These are phyloP conservation scores for Toxotes lorentzi DNA, from an alignment of 2,797 vertebrate species.

Conservation along the genomic window DNA sequence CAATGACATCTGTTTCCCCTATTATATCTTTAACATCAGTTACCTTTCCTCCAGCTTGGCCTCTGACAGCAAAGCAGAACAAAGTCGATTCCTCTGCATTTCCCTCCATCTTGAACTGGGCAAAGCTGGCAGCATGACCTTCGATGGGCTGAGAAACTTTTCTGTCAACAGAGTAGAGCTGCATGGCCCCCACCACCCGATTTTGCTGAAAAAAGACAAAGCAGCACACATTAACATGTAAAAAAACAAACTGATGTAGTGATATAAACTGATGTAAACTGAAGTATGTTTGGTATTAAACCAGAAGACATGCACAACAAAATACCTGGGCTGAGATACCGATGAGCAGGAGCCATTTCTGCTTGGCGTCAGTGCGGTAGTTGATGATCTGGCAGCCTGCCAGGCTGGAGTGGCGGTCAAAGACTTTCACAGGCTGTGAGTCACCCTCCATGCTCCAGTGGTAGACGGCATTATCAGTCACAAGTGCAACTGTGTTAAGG, in stretches of 20 bases:
- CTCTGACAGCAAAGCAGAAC: slow-evolving; percentile 98
- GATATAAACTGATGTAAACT: not conserved
- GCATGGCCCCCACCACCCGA: slow-evolving; percentile 99
- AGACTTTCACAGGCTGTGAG: slow-evolving; percentile 97
- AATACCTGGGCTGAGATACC: slow-evolving; percentile 98
- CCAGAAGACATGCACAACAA: not conserved
- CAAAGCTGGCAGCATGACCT: slow-evolving; percentile 97
- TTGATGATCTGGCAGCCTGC: slow-evolving; percentile 99
- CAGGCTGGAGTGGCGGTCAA: slow-evolving; percentile 97
- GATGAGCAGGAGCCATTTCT: slow-evolving; percentile 98
- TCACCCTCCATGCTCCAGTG: slow-evolving; percentile 99
- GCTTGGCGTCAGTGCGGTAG: slow-evolving; percentile 98
- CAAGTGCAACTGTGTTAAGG: slow-evolving; percentile 97
- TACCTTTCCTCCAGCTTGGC: slow-evolving; percentile 99
- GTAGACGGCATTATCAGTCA: slow-evolving; percentile 98
- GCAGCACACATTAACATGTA: not conserved
- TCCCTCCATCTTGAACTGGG: slow-evolving; percentile 99
- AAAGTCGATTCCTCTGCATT: slow-evolving; percentile 97
- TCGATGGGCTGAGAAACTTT: slow-evolving; percentile 99
- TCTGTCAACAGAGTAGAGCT: slow-evolving; percentile 98
- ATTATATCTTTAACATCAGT: slow-evolving; percentile 31
- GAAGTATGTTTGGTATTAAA: not conserved
- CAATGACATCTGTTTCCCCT: rapidly evolving
- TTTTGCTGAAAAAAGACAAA: slow-evolving; percentile 90
- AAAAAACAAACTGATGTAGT: not conserved